Percentiles rank a stretch among this genome's conserved stretches.
Evolutionary conservation across 2,888 invertebrate species (phyloP).

Genomic region (Aphidoletes aphidimyza): DNA sequence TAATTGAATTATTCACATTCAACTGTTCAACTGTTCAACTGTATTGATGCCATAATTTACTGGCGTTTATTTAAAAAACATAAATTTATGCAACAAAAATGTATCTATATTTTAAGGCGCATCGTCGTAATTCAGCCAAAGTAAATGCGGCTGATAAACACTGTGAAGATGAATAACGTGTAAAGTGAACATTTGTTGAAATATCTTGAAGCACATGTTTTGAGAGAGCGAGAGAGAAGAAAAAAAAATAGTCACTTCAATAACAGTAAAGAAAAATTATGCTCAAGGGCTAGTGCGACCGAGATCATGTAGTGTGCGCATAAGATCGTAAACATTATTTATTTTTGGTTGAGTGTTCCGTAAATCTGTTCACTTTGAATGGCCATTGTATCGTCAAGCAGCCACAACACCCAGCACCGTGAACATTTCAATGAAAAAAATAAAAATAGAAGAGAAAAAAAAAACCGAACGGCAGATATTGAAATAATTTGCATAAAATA

Average conservation of each 20-base stretch:
- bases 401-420: background rate
- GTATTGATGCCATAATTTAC: background rate
- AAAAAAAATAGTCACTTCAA: slow-evolving; percentile 22
- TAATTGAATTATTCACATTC: background rate
- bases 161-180: slow-evolving; percentile 1
- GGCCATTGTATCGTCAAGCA: background rate
- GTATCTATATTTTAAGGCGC: too few species aligned
- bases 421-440: too few species aligned
- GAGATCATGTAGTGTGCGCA: background rate
- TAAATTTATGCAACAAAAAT: too few species aligned
- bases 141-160: background rate
- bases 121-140: too few species aligned
- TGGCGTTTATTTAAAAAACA: background rate
- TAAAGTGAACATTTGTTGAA: background rate
- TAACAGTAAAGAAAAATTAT: background rate
- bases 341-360: background rate
- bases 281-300: background rate
- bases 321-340: background rate
- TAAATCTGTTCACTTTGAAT: background rate
- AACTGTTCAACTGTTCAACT: background rate
- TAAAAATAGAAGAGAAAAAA: background rate
- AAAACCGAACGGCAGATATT: background rate
- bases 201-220: background rate
- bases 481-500: slow-evolving; percentile 26
- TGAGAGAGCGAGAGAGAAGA: too few species aligned